These are phyloP conservation scores for Heliconius melpomene DNA, from an alignment of 1,140 invertebrate species.

Conservation along the genomic window DNA sequence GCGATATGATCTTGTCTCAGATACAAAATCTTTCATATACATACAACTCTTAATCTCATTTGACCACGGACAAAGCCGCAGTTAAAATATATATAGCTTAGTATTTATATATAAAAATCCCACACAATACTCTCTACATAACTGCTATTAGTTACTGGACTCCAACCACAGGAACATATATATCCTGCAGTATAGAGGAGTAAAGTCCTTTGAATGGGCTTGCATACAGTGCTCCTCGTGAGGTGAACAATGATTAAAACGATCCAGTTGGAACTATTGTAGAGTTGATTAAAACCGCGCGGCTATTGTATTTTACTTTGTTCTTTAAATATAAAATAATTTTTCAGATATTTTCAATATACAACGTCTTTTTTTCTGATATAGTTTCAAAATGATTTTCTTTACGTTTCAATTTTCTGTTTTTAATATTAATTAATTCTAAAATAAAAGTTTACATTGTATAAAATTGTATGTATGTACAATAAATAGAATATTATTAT, in stretches of 20 bases:
- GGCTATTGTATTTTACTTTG: neutral
- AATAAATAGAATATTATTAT: too few species aligned
- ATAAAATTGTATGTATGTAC: too few species aligned
- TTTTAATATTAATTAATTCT: neutral
- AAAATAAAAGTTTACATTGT: neutral
- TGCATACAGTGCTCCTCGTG: neutral
- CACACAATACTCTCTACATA: neutral
- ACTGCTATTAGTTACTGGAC: neutral
- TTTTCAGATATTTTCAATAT: neutral
- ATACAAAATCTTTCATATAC: too few species aligned
- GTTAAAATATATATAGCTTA: too few species aligned
- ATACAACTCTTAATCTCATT: too few species aligned
- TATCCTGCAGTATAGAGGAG: neutral
- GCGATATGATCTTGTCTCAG: too few species aligned
- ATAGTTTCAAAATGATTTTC: neutral
- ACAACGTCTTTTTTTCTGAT: too few species aligned
- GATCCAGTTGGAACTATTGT: neutral
- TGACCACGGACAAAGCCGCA: too few species aligned
- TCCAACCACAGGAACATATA: neutral
- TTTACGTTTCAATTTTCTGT: neutral
- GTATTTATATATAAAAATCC: too few species aligned
- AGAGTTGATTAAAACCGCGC: slow-evolving; percentile 3
- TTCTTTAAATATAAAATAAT: neutral
- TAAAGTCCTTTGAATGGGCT: slow-evolving; percentile 3
- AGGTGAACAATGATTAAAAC: slow-evolving; percentile 14